Conservation (phyloP, 2,797 vertebrate species). For the Microctenopoma lineatum region DNA sequence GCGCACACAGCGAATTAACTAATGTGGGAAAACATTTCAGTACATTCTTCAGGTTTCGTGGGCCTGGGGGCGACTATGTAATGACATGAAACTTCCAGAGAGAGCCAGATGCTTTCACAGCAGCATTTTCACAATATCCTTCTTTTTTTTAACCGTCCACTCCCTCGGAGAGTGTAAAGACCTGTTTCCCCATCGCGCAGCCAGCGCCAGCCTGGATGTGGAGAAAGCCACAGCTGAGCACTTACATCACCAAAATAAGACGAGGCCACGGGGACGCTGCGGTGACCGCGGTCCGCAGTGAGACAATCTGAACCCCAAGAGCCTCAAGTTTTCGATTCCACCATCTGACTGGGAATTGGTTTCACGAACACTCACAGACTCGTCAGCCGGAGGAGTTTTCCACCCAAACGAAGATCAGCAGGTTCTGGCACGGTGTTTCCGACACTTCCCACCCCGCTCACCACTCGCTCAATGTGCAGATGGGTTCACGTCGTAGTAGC, state of each 20-base stretch:
- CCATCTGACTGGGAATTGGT: no score
- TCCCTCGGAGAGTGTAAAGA: slow-evolving; percentile 7
- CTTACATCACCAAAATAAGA: slow-evolving; percentile 12
- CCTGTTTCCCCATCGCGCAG: slow-evolving; percentile 9
- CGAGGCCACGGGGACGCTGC: neutral
- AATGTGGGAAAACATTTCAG: slow-evolving; percentile 5
- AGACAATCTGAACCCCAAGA: neutral
- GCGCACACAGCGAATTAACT: neutral
- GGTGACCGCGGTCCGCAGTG: neutral
- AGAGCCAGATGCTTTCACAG: neutral
- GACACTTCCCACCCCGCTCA: no score
- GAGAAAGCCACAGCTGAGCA: neutral
- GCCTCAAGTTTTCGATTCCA: neutral
- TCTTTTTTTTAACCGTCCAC: neutral
- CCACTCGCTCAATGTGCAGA: no score
- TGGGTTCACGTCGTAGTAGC: no score
- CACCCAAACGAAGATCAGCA: neutral
- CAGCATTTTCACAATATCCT: neutral
- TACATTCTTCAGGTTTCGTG: neutral
- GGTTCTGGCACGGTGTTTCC: neutral
- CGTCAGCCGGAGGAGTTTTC: neutral
- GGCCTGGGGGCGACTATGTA: neutral
- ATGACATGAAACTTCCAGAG: neutral
- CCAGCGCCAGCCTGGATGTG: neutral
- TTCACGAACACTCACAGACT: neutral